Base-by-base conservation (phyloP, 2,797 vertebrate species). In the Pelochelys cantorii region DNA sequence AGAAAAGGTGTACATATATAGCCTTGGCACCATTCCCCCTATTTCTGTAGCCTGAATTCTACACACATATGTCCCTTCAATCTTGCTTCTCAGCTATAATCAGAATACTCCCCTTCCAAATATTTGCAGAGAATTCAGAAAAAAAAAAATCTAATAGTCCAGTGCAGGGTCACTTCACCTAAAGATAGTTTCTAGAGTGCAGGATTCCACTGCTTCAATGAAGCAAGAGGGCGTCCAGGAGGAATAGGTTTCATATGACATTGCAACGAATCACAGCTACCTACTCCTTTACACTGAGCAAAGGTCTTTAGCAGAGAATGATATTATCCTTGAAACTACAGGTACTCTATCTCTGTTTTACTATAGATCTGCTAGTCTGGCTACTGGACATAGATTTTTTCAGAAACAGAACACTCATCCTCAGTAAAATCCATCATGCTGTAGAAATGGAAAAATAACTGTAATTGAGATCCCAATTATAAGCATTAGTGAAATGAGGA, bases 131-230 rank as follows among this genome's bases (percentile, higher is more conserved):
- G 89, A 91, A 62, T 8, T 5, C 6, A 90, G 53, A 34, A 89
- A 86, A 84, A 86, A 84, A 79, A 23, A 65, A 65, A 74, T 54
- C 57, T 60, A 62, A 65, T 3, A 86, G 86, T 12, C 48, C 37
- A 60, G 25, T 75, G 11, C 37, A 31, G 4, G 29, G 34, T 25
- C 15, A 53, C 3, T 4, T 54, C 25, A 23, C 54, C 57, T 81
- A 80, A 78, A 74, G 0, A 0, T 2, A 18, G 1, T 62, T 89
- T 78, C 77, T 27, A 53, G 31, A 81, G 80, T 1, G 3, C 18
- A 83, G 27, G 15, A 17, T 81, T 42, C 20, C 78, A 37, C 27
- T 57, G 15, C n/a, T 83, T 81, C 83, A 57, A 62, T 81, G 57
- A 85, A 83, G 48, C 18, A 80, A 7, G 14, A 7, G 14, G 11